phyloP scores from a whole-genome alignment of 1,140 invertebrate genomes.

The Eriocheir sinensis region DNA sequence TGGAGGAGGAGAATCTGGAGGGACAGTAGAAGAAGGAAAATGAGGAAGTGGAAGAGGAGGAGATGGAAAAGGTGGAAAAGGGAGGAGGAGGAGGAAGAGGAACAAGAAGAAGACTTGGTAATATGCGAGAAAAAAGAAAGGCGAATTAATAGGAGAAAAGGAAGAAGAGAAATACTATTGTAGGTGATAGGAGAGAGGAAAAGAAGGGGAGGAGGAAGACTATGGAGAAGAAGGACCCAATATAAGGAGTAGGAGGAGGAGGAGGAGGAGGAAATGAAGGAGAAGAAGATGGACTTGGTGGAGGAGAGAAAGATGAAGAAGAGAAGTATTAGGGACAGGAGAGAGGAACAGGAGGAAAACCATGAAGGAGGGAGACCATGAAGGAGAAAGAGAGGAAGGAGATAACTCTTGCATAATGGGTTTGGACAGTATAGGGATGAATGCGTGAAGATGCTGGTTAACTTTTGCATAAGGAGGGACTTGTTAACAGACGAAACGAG shows the following conservation, averaged over 20 bases:
- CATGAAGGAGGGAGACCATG: no score
- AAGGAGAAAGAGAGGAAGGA: no score
- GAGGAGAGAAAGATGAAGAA: background rate
- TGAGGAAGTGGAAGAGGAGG: no score
- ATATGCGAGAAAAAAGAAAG: no score
- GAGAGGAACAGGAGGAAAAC: background rate
- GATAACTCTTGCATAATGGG: no score
- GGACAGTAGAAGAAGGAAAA: background rate
- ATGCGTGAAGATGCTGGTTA: no score
- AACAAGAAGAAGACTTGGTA: no score
- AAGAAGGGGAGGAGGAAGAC: slow-evolving; percentile 2
- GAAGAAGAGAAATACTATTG: background rate
- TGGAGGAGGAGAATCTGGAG: no score
- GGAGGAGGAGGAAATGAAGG: background rate
- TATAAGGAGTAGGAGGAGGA: background rate
- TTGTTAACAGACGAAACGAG: background rate
- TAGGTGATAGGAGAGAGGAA: background rate
- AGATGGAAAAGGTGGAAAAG: no score
- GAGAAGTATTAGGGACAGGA: background rate
- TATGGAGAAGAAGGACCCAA: background rate
- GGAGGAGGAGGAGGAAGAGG: no score
- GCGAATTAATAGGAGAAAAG: background rate
- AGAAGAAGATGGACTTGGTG: background rate
- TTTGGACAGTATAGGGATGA: no score
- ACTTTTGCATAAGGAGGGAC: background rate